Evolutionary conservation across 2,888 invertebrate species (phyloP), one percentile per base, ranked within the genome.

Genomic region (Lepidocyrtoides sp.): DNA sequence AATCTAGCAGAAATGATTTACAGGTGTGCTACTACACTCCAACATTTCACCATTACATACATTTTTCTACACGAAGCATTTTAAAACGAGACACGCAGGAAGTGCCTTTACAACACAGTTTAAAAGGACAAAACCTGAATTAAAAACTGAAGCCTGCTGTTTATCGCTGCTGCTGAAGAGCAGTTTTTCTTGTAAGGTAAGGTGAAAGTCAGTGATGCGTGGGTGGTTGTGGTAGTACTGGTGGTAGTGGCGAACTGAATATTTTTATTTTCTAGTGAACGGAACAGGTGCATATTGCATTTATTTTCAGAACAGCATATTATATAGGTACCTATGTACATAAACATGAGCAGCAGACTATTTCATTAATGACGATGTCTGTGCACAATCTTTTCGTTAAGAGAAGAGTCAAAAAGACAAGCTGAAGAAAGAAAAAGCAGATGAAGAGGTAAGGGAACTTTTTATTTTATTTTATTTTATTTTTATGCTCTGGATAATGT

Each of bases 121-220:
- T 91, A 81, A 81, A 91, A 86, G 79, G 86, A 69, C 72, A 51
- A 81, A 91, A 91, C 57, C 60, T 85, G 81, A 44, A 85, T 81
- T 91, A 75, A 82, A 83, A 57, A 26, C 14, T 63, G n/a, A 41
- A 51, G 54, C 79, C 44, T 41, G 26, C 17, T 63, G 41, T 29
- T 26, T 29, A 29, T n/a, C 51, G 23, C 36, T 12, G 36, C 10
- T 41, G 32, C 0, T 0, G 17, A n/a, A 20, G 57, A 29, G 14
- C 1, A 20, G 32, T 79, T 36, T 4, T 57, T 81, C 36, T 79
- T 79, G 14, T 54, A 48, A 81, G 57, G 81, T 66, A 66, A 91
- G 91, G 91, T 86, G 91, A 91, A 91, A 91, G 91, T 91, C 91
- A 91, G 66, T 86, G 91, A 91, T 79, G 91, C 91, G 91, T 91